Conservation (phyloP, 2,797 vertebrate genomes). For the Sebastes hubbsi region DNA sequence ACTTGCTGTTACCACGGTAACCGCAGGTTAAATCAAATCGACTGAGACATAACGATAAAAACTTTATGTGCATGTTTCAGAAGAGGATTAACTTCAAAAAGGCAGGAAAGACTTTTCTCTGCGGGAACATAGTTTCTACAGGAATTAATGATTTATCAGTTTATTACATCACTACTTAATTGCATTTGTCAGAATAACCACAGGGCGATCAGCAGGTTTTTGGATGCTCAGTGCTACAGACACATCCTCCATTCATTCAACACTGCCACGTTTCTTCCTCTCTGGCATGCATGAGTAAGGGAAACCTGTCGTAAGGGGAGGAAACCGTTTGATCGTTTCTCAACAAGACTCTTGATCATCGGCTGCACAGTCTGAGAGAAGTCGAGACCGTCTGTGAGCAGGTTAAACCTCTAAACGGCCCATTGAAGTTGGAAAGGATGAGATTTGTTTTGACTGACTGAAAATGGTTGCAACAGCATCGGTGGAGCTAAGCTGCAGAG, state of each 20-base stretch:
- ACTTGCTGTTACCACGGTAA: not conserved
- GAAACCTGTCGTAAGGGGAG: slow-evolving; percentile 52
- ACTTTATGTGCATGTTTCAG: not conserved
- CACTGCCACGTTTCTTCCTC: slow-evolving; percentile 21
- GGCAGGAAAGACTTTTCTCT: too few relatives aligned
- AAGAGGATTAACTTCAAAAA: not conserved
- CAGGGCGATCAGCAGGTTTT: slow-evolving; percentile 11
- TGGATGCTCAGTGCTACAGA: not conserved
- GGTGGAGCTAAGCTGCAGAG: not conserved
- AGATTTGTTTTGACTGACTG: slow-evolving; percentile 17
- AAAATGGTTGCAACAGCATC: not conserved
- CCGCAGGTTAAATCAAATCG: not conserved
- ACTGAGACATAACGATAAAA: not conserved
- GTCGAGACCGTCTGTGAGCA: slow-evolving; percentile 18
- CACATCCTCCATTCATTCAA: slow-evolving; percentile 59
- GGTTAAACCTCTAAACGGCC: not conserved
- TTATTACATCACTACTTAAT: not conserved
- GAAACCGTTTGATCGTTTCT: slow-evolving; percentile 54
- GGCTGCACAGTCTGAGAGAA: slow-evolving; percentile 32
- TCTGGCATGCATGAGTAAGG: slow-evolving; percentile 51
- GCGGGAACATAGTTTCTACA: too few relatives aligned
- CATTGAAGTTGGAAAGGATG: slow-evolving; percentile 18
- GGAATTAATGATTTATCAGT: not conserved
- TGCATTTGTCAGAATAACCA: slow-evolving; percentile 19
- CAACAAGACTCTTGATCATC: slow-evolving; percentile 39